phyloP scores from a whole-genome alignment of 2,888 invertebrate genomes.

The Drosophila buzzatii region DNA sequence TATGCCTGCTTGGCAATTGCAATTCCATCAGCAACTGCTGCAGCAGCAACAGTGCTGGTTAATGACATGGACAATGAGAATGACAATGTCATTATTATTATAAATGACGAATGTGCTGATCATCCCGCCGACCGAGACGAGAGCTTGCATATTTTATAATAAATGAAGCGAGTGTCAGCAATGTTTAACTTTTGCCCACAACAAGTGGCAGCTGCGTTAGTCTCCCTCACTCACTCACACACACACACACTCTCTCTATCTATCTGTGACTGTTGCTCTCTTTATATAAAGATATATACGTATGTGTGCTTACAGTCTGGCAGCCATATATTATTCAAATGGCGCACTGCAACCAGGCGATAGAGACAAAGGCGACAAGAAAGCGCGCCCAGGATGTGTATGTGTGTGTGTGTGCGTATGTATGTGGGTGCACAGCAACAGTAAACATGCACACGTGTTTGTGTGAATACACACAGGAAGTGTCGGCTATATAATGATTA shows the following conservation, averaged over 20 bases:
- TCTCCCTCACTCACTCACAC: background rate
- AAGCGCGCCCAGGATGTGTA: conserved; percentile 9
- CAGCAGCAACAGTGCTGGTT: conserved; percentile 11
- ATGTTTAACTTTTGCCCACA: conserved; percentile 65
- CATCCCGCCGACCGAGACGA: conserved; percentile 3
- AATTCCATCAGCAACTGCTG: conserved; percentile 19
- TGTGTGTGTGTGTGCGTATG: conserved; percentile 17
- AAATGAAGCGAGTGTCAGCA: conserved; percentile 80
- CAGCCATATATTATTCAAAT: conserved; percentile 68
- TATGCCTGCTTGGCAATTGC: conserved; percentile 26
- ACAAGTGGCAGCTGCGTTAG: conserved; percentile 20
- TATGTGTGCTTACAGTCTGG: conserved; percentile 17
- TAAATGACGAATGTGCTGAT: conserved; percentile 66
- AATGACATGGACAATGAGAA: conserved; percentile 41
- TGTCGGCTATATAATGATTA: conserved; percentile 65
- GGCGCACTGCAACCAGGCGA: conserved; percentile 59
- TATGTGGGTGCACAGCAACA: conserved; percentile 24
- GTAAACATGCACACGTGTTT: conserved; percentile 29
- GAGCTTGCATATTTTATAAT: conserved; percentile 74
- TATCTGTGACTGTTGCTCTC: background rate
- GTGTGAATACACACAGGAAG: conserved; percentile 38
- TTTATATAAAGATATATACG: background rate
- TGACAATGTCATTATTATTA: conserved; percentile 62
- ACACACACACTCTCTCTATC: too few species aligned
- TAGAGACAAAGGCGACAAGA: conserved; percentile 28